Evolutionary conservation across 2,113 vertebrate species (phyloP), one percentile per base, ranked within the genome.

Genomic region (Castor canadensis): DNA sequence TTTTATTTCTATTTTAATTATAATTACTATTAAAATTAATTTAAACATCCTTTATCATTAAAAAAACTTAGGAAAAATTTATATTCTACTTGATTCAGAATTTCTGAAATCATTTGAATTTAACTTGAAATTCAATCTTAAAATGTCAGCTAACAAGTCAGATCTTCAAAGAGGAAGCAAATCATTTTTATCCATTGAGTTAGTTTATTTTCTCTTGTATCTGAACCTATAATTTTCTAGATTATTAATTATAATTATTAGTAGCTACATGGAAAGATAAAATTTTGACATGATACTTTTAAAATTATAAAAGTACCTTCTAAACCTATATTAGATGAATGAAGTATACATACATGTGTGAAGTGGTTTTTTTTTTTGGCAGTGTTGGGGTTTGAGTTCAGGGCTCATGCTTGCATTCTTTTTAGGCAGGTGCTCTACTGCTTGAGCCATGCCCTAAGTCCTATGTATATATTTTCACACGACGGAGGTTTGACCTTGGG

Each of bases 101-200:
- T 38, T 87, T 95, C 24, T 93, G 30, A 95, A 86, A 47, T 86
- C 22, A 91, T 77, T 47, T 94, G 35, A 77, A 73, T 95, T 87
- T 93, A 90, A 80, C 22, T 91, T 93, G n/a, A 94, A 86, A 88
- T 90, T 94, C 82, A 91, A 71, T 87, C 92, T 89, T 52, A 89
- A 96, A 95, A 95, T 64, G 26, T 35, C 58, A 38, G 35, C 60
- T 92, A 96, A 73, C 22, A 94, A 81, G 40, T 76, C 73, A 91
- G 28, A 84, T 60, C 64, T 93, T 81, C 12, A 62, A 86, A 95
- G 66, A 82, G 24, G 43, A 90, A 91, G 16, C 49, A 75, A 72
- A 89, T 4, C 8, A 3, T 71, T 88, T 83, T 86, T 79, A 92
- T 54, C 7, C 13, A 84, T 16, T 93, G 35, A 89, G 69, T 82